A percentile compares a stretch with the other conserved stretches of the same genome.
These are phyloP conservation scores for Gallinago paraguaiae DNA, from an alignment of 2,113 vertebrate genomes.

Conservation along the genomic window DNA sequence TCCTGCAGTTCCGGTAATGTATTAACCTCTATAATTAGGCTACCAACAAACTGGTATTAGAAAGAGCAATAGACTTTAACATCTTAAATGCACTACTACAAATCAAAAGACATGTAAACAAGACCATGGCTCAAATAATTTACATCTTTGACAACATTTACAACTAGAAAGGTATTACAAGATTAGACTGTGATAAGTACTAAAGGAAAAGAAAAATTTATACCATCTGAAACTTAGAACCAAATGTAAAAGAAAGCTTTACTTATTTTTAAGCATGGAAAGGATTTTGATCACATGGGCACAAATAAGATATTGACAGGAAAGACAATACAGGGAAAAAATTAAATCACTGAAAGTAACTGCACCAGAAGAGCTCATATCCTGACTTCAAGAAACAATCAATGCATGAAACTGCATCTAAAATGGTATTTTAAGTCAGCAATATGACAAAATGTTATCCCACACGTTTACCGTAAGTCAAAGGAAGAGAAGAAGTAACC, in stretches of 20 bases:
- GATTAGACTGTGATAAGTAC: neutral
- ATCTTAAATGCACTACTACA: neutral
- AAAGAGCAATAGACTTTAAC: neutral
- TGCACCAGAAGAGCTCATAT: neutral
- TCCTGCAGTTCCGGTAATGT: neutral
- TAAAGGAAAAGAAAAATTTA: neutral
- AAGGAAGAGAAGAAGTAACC: neutral
- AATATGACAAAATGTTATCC: neutral
- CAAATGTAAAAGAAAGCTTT: neutral
- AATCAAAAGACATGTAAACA: neutral
- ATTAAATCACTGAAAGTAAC: neutral
- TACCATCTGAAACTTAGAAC: neutral
- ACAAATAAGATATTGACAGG: neutral
- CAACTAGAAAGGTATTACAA: neutral
- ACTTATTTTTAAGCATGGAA: neutral
- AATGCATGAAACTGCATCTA: neutral
- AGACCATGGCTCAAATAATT: neutral
- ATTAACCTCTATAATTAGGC: neutral
- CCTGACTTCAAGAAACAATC: neutral
- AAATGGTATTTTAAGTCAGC: neutral
- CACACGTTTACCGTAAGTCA: neutral
- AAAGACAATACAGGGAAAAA: neutral
- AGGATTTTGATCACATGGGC: neutral
- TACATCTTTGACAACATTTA: neutral
- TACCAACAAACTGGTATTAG: neutral